Evolutionary conservation across 1,140 invertebrate genomes (phyloP), one percentile per base, ranked within the genome.

Genomic region (Cherax destructor): DNA sequence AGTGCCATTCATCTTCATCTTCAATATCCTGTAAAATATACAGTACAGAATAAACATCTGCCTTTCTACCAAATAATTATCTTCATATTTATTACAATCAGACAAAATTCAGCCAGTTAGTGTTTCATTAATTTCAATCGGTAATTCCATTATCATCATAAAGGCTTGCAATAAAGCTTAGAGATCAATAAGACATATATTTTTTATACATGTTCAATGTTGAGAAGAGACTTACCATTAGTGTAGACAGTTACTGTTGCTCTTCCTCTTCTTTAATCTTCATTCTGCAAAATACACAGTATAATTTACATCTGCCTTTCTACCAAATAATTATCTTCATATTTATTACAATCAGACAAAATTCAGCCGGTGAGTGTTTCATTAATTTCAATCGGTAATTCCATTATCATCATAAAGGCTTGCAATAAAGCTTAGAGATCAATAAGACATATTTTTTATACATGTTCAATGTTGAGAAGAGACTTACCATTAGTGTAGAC

Each of bases 311-410:
- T 21, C 24, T 30, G 30, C 13, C 16, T 30, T 9, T 30, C 7
- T 4, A 69, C 18, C 11, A 18, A 21, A 69, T 6, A 69, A 69
- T 69, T 18, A 21, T 18, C 18, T 69, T 18, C 65, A 18, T 13
- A 6, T 3, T 6, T 18, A 30, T 30, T 74, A 30, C 11, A 30
- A 21, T 74, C 69, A 74, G 69, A 74, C n/a, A 74, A 74, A 74
- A 30, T 30, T 30, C 69, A 74, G 69, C 69, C 69, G 6, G 0
- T 74, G 24, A 74, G 2, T 21, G 21, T 21, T 18, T 21, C 13
- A 74, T 74, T 30, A 74, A 30, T 6, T 30, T 74, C 69, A 74
- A 74, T 24, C 69, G 69, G 69, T 74, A 74, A 74, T 74, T 74
- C 69, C 69, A 30, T 24, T 74, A 30, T 74, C 69, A 74, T 74